Base-by-base conservation (phyloP, 2,888 invertebrate species). In the Ceriagrion tenellum region DNA sequence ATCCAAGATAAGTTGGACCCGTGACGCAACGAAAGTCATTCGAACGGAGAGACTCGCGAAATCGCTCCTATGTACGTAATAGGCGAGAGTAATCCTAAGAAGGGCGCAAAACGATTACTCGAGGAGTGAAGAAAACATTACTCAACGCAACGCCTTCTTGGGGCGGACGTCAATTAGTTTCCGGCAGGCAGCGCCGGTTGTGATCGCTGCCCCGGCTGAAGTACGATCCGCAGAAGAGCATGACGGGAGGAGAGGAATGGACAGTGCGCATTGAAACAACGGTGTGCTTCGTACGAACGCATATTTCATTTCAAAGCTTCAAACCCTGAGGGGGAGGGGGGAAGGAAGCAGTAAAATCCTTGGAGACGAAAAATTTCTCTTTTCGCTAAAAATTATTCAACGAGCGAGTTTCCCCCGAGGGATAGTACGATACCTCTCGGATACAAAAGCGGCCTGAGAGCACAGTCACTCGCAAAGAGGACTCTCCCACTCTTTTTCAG, bases 341-440 rank as follows among this genome's bases (percentile, higher is more conserved):
- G 47, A 47, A 47, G 47, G 47, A 4, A 8, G 47, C 47, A 47
- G 47, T 47, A 81, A 26, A 69, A 69, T 35, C 35, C 35, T 35
- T 35, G 81, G 26, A 4, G 69, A 81, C 81, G 81, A 35, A 81
- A 59, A 81, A 81, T 81, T 81, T 81, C 81, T 81, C 81, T 81
- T 81, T 81, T 26, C 81, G 12, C 6, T 2, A 35, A 81, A 81
- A 81, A 69, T 59, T 81, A 35, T 81, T 30, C 35, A 35, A 35
- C 16, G 18, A 35, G 81, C 35, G 81, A 81, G 18, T 81, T 81
- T 81, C 81, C 35, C 10, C 35, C 35, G 81, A 13, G 81, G 6
- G 35, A 16, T 0, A 13, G 81, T 8, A 30, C 16, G n/a, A 69
- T 69, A 47, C 4, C n/a, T 10, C 81, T 81, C 30, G 30, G 3